phyloP scores from a whole-genome alignment of 1,140 invertebrate genomes.

The Apis florea region DNA sequence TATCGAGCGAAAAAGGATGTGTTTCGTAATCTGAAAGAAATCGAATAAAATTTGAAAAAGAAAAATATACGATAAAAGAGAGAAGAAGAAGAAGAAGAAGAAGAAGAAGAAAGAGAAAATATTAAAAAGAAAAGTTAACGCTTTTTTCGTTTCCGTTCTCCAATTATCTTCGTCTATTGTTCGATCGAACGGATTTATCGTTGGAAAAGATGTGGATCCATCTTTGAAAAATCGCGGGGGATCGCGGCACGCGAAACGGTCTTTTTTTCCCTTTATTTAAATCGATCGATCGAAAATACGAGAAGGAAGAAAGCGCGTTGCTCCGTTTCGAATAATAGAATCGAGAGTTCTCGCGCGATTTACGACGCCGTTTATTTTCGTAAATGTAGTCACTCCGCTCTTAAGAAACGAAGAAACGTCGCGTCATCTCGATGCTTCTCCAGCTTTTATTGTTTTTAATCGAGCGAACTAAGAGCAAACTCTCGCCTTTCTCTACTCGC shows the following conservation, averaged over 20 bases:
- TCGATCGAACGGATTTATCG: background rate
- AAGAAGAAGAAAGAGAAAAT: too few species aligned
- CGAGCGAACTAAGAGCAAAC: background rate
- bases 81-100: too few species aligned
- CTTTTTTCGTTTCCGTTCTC: too few species aligned
- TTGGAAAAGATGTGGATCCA: too few species aligned
- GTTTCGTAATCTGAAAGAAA: too few species aligned
- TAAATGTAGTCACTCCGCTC: conserved; percentile 29
- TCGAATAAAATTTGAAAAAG: too few species aligned
- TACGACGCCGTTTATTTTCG: conserved; percentile 38
- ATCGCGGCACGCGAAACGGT: background rate
- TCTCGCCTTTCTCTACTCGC: background rate
- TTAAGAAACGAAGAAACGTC: conserved; percentile 29
- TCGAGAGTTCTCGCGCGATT: conserved; percentile 26
- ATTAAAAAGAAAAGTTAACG: too few species aligned
- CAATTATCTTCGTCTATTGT: background rate
- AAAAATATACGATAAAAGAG: too few species aligned
- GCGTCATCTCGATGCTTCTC: background rate
- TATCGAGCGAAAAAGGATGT: too few species aligned
- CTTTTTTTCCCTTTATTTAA: too few species aligned
- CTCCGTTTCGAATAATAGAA: conserved; percentile 21
- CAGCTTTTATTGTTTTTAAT: conserved; percentile 40
- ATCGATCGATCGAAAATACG: background rate
- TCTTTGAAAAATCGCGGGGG: background rate
- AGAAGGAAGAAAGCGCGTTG: background rate